These are phyloP conservation scores for Drosophila teissieri DNA, from an alignment of 1,140 invertebrate species.

Conservation along the genomic window DNA sequence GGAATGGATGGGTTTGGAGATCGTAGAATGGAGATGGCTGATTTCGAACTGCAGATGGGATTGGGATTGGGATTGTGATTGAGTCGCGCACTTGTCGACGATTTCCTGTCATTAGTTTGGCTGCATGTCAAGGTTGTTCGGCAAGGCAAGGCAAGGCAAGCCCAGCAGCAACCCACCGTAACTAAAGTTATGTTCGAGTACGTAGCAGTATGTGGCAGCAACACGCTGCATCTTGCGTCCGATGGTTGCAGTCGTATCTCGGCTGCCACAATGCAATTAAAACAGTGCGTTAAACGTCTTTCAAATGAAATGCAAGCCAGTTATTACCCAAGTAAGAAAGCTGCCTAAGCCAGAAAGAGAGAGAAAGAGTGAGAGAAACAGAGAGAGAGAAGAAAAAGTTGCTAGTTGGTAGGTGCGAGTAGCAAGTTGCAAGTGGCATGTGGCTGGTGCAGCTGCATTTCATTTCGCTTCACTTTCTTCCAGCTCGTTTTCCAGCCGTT, in stretches of 20 bases:
- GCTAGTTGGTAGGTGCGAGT: slow-evolving; percentile 2
- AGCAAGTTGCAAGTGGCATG: slow-evolving; percentile 6
- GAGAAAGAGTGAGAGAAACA: not conserved
- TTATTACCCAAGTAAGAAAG: slow-evolving; percentile 74
- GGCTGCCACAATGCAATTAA: slow-evolving; percentile 58
- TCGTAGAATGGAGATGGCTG: slow-evolving; percentile 12
- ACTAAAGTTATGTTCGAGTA: too few species aligned
- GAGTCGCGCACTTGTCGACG: slow-evolving; percentile 66
- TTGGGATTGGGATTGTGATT: slow-evolving; percentile 27
- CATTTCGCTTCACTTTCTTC: slow-evolving; percentile 81
- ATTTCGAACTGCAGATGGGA: slow-evolving; percentile 18
- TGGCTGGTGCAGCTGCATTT: slow-evolving; percentile 51
- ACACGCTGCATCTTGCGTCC: slow-evolving; percentile 2
- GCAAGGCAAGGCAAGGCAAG: slow-evolving; percentile 56
- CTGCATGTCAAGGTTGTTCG: slow-evolving; percentile 76
- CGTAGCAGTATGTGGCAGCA: slow-evolving; percentile 28
- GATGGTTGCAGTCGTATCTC: slow-evolving; percentile 46
- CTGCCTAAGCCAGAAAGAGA: slow-evolving; percentile 11
- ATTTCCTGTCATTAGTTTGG: slow-evolving; percentile 79
- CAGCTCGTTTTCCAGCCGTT: slow-evolving; percentile 32
- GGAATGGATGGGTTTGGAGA: slow-evolving; percentile 25
- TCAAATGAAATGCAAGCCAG: slow-evolving; percentile 78
- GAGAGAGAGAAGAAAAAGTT: slow-evolving; percentile 11
- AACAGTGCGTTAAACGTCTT: slow-evolving; percentile 73
- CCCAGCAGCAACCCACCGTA: slow-evolving; percentile 47